Evolutionary conservation across 2,888 invertebrate genomes (phyloP), one percentile per base, ranked within the genome.

Genomic region (Spatulosminthurus flaviceps): DNA sequence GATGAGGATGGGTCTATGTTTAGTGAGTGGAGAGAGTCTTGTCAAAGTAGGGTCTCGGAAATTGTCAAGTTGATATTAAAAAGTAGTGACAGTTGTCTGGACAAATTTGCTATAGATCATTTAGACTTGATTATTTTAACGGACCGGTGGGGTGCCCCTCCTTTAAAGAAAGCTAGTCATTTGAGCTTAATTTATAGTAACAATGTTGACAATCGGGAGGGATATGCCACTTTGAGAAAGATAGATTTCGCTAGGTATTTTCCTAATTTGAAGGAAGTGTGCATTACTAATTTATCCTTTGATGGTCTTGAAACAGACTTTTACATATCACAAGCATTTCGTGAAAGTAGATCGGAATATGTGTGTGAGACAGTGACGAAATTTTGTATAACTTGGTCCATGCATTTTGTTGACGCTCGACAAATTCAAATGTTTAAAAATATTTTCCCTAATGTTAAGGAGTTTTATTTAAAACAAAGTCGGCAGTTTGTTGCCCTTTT

Each of bases 401-500:
- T 22, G 24, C 21, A n/a, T 7, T 64, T 26, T 19, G 26, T 64
- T 4, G 24, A 64, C 24, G 64, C 26, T 9, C 21, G n/a, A 1
- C 64, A 64, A 64, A 64, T 64, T 26, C 64, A 64, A 22, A 64
- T 64, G 64, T 64, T 64, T 22, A 64, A 64, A 26, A 22, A 2
- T 1, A 13, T 64, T 19, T 64, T 64, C 24, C 64, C 64, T 5
- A 64, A 64, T 24, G 64, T 64, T 1, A 64, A 64, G 24, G 24
- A 64, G 9, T 64, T 64, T 64, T 64, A 64, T 64, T 64, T 64
- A n/a, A n/a, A 26, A 13, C 22, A 64, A 2, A 64, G 64, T 64
- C 64, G 26, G 24, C 64, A 64, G n/a, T 64, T 64, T 22, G 64
- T 64, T 1, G 21, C 64, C 5, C 11, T 64, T 21, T 64, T 64